Evolutionary conservation across 2,888 invertebrate species (phyloP).

Genomic region (Meta bourneti): DNA sequence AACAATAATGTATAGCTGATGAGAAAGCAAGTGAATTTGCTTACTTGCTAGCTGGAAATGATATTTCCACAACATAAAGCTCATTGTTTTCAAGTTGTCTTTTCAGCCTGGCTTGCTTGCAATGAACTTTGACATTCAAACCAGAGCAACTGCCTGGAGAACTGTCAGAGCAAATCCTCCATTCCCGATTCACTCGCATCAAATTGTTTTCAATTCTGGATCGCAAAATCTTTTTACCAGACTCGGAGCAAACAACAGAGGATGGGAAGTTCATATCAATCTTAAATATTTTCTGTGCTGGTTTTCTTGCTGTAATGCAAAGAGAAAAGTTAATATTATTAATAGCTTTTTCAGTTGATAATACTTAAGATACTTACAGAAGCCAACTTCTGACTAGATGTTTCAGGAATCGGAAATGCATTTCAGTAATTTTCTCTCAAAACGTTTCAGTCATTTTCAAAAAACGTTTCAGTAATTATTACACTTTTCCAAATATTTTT

Average conservation of each 20-base stretch:
- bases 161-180: slow-evolving; percentile 97
- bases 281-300: slow-evolving; percentile 96
- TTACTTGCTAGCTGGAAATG: slow-evolving; percentile 92
- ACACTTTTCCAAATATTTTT: neutral
- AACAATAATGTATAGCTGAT: neutral
- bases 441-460: too few species aligned
- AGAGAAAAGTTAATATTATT: neutral
- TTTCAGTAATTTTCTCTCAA: neutral
- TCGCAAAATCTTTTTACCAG: slow-evolving; percentile 93
- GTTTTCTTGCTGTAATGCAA: slow-evolving; percentile 86
- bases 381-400: neutral
- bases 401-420: too few species aligned
- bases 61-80: slow-evolving; percentile 89
- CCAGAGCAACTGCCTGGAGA: slow-evolving; percentile 83
- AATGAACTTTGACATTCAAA: slow-evolving; percentile 89
- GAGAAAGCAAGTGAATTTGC: slow-evolving; percentile 80
- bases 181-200: slow-evolving; percentile 94
- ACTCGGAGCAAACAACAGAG: slow-evolving; percentile 96
- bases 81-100: slow-evolving; percentile 86
- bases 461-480: too few species aligned
- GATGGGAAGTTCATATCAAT: slow-evolving; percentile 97
- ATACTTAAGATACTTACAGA: neutral
- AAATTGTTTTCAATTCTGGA: slow-evolving; percentile 94
- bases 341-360: neutral
- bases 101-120: slow-evolving; percentile 84